A percentile compares a stretch with the other conserved stretches of the same genome.
Evolutionary conservation across 2,888 invertebrate species (phyloP).

Genomic region (Cheilosia scutellata): DNA sequence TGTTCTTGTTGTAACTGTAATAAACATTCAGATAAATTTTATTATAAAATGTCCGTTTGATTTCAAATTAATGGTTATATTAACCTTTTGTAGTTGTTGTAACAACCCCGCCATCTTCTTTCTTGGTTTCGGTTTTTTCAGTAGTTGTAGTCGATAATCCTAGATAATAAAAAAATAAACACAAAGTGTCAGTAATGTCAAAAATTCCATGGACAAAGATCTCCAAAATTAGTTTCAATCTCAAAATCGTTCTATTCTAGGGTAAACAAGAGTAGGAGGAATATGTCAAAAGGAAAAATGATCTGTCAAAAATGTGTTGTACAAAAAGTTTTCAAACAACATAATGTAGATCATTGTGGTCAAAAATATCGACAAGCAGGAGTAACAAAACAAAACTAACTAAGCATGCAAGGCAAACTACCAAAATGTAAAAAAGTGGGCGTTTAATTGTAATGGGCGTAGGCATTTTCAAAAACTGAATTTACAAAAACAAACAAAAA

Average conservation of each 20-base stretch:
- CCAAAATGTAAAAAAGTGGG: conserved; percentile 44
- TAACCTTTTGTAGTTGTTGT: conserved; percentile 87
- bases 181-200: conserved; percentile 29
- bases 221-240: conserved; percentile 60
- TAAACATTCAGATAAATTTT: conserved; percentile 69
- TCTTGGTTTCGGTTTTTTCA: conserved; percentile 85
- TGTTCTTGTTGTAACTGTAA: conserved; percentile 84
- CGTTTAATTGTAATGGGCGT: conserved; percentile 5
- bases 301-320: conserved; percentile 33
- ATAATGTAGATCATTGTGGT: conserved; percentile 23
- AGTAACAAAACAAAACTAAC: conserved; percentile 15
- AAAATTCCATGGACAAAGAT: neutral
- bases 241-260: conserved; percentile 44
- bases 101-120: conserved; percentile 86
- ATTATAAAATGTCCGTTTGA: no score
- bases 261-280: conserved; percentile 17
- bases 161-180: conserved; percentile 37
- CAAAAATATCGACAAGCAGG: conserved; percentile 23
- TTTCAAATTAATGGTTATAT: neutral
- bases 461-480: conserved; percentile 25
- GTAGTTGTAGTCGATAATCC: conserved; percentile 80
- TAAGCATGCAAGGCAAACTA: conserved; percentile 49
- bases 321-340: conserved; percentile 17
- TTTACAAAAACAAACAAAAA: conserved; percentile 6
- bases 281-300: conserved; percentile 23